phyloP scores from a whole-genome alignment of 2,797 vertebrate genomes.

The Clarias platycephalus region DNA sequence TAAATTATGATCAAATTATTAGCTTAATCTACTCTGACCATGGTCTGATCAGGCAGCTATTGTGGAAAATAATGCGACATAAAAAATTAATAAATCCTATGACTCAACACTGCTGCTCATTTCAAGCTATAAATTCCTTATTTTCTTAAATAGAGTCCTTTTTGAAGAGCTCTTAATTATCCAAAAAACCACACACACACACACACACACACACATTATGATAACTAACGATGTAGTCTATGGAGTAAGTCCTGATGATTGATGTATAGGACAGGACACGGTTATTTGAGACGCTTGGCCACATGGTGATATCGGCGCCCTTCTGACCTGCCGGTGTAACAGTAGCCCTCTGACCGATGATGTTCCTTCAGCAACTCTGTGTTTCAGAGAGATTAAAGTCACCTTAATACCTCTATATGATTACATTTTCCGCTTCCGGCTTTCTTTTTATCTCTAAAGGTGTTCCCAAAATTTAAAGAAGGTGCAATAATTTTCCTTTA shows the following conservation, averaged over 20 bases:
- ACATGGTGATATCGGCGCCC: conserved; percentile 22
- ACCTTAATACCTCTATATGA: background rate
- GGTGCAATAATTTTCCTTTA: too few relatives aligned
- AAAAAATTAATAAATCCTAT: too few relatives aligned
- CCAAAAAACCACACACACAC: background rate
- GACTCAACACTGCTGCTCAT: too few relatives aligned
- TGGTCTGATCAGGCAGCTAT: too few relatives aligned
- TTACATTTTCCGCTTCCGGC: background rate
- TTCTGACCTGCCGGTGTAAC: conserved; percentile 31
- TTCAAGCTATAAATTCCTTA: too few relatives aligned
- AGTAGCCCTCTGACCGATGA: conserved; percentile 27
- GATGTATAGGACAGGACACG: conserved; percentile 22
- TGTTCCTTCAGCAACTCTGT: conserved; percentile 30
- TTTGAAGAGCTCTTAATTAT: background rate
- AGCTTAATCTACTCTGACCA: too few relatives aligned
- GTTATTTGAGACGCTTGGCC: conserved; percentile 22
- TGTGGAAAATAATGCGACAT: too few relatives aligned
- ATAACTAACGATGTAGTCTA: background rate
- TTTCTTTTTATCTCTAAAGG: background rate
- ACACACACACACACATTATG: background rate
- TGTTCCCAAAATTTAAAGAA: background rate
- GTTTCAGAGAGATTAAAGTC: conserved; percentile 14
- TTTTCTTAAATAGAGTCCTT: background rate
- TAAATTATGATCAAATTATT: too few relatives aligned
- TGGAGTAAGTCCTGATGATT: conserved; percentile 22